A percentile compares a stretch with the other conserved stretches of the same genome.
These are phyloP conservation scores for Liopterus haemorrhoidalis DNA, from an alignment of 2,888 invertebrate species.

Conservation along the genomic window DNA sequence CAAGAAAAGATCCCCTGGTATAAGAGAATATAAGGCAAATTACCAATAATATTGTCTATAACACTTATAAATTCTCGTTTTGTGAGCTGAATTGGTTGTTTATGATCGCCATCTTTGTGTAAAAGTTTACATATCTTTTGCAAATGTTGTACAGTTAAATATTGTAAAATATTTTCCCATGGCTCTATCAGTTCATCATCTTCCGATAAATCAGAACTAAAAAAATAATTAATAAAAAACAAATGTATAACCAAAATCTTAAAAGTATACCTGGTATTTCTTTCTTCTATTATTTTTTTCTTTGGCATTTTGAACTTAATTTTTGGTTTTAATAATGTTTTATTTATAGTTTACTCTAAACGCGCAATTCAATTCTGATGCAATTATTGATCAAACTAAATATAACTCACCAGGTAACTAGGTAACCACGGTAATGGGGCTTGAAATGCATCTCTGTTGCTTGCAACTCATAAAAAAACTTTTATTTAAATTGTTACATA, in stretches of 20 bases:
- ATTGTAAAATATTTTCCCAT: conserved; percentile 36
- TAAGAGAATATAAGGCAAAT: conserved; percentile 10
- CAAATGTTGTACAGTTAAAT: conserved; percentile 34
- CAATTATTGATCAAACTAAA: no score
- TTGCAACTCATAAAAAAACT: no score
- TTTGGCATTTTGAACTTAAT: no score
- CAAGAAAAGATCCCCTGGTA: no score
- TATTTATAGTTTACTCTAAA: no score
- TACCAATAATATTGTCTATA: conserved; percentile 40
- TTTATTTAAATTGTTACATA: no score
- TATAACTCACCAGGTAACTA: no score
- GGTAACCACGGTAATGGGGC: no score
- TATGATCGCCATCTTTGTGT: conserved; percentile 26
- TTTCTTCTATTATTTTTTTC: conserved; percentile 1
- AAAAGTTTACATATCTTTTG: conserved; percentile 34
- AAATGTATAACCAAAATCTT: conserved; percentile 8
- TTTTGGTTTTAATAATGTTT: no score
- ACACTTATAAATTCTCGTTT: conserved; percentile 42
- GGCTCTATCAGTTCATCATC: conserved; percentile 20
- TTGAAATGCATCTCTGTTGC: no score
- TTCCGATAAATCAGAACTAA: conserved; percentile 34
- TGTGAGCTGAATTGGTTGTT: conserved; percentile 29
- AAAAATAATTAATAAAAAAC: conserved; percentile 3
- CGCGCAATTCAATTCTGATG: no score
- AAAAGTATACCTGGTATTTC: conserved; percentile 14